A percentile compares a stretch with the other conserved stretches of the same genome.
Evolutionary conservation across 2,888 invertebrate genomes (phyloP).

Genomic region (Macropis europaea): DNA sequence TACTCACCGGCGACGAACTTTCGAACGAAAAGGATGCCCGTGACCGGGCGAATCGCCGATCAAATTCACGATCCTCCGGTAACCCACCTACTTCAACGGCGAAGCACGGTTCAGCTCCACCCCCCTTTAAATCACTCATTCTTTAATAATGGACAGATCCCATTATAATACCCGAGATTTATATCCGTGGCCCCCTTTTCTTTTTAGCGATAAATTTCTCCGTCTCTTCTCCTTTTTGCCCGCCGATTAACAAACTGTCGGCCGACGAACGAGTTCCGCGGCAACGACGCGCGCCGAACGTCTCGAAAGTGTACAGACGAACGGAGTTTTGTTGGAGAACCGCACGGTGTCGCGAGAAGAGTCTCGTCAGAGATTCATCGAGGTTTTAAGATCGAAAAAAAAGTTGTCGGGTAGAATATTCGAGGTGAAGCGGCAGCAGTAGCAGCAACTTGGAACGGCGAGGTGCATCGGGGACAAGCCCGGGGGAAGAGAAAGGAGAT

Average conservation of each 20-base stretch:
- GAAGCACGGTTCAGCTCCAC: conserved; percentile 74
- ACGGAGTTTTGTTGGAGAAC: neutral
- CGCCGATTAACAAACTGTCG: conserved; percentile 61
- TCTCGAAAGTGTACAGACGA: conserved; percentile 24
- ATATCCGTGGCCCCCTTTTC: conserved; percentile 78
- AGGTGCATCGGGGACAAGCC: too few species aligned
- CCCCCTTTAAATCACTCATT: conserved; percentile 80
- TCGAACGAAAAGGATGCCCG: conserved; percentile 34
- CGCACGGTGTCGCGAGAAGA: neutral
- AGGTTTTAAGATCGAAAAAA: too few species aligned
- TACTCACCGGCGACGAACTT: conserved; percentile 49
- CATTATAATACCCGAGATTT: conserved; percentile 80
- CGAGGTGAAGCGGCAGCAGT: too few species aligned
- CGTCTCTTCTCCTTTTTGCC: conserved; percentile 59
- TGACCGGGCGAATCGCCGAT: conserved; percentile 71
- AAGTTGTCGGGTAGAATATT: too few species aligned
- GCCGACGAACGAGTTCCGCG: neutral
- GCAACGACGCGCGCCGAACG: neutral
- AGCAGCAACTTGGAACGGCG: too few species aligned
- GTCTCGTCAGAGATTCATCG: neutral
- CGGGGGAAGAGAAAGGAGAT: conserved; percentile 39
- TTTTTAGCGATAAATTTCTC: conserved; percentile 79
- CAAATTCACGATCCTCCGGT: conserved; percentile 75
- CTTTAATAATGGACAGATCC: conserved; percentile 80
- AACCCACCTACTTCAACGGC: conserved; percentile 72